phyloP scores from a whole-genome alignment of 2,888 invertebrate genomes.

The Girardia tigrina region DNA sequence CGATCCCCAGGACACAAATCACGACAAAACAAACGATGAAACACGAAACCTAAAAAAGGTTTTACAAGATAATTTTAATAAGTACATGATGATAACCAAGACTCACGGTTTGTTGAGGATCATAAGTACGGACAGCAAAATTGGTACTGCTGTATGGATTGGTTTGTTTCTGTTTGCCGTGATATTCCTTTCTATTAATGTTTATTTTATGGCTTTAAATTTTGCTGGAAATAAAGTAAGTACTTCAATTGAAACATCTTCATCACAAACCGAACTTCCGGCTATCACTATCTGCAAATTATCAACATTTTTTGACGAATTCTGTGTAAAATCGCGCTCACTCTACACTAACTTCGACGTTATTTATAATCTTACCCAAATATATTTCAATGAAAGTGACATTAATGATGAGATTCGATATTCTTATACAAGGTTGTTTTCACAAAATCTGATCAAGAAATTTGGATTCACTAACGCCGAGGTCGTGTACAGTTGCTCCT shows the following conservation, averaged over 20 bases:
- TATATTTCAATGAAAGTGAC: not conserved
- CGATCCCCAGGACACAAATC: too few relatives aligned
- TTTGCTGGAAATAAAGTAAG: not conserved
- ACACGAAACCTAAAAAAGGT: not conserved
- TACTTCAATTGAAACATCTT: not conserved
- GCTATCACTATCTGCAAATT: not conserved
- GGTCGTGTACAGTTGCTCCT: not conserved
- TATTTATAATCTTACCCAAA: not conserved
- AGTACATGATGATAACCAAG: not conserved
- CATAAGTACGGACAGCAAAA: not conserved
- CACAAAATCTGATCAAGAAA: not conserved
- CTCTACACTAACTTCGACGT: not conserved
- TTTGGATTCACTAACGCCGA: not conserved
- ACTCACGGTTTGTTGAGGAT: slow-evolving; percentile 16
- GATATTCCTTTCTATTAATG: not conserved
- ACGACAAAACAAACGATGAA: not conserved
- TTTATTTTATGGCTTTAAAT: not conserved
- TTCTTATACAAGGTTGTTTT: not conserved
- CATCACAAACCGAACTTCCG: not conserved
- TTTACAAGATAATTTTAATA: not conserved
- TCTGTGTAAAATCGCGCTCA: not conserved
- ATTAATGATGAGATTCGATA: not conserved
- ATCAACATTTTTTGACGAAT: not conserved
- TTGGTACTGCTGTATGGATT: not conserved
- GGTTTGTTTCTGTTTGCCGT: not conserved